These are phyloP conservation scores for Cherax destructor DNA, from an alignment of 1,140 invertebrate species.

Conservation along the genomic window DNA sequence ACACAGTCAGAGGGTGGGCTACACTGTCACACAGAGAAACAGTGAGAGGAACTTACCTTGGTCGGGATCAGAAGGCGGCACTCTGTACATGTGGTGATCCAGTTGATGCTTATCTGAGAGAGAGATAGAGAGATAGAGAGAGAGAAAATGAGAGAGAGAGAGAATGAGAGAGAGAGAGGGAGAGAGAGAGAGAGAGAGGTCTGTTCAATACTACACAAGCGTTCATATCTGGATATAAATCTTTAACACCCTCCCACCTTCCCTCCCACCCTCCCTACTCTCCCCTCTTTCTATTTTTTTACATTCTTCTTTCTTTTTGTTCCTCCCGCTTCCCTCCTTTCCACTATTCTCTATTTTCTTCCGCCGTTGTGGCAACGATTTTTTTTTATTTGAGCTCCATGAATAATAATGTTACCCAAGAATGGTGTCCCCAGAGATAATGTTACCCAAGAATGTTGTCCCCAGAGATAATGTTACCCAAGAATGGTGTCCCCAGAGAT, in stretches of 20 bases:
- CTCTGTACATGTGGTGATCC: constrained; percentile 5
- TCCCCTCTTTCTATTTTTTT: not conserved
- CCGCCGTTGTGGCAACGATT: too few species aligned
- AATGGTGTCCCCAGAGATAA: too few species aligned
- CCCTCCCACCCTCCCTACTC: not conserved
- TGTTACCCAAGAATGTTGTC: too few species aligned
- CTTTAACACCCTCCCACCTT: not conserved
- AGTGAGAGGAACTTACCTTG: not conserved
- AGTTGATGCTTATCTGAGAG: not conserved
- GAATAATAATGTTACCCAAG: too few species aligned
- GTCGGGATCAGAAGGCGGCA: not conserved
- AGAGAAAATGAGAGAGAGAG: not conserved
- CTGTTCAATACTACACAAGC: not conserved
- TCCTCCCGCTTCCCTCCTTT: not conserved
- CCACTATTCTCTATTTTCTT: not conserved
- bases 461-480: too few species aligned
- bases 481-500: too few species aligned
- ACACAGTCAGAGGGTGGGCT: not conserved
- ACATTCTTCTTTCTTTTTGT: too few species aligned
- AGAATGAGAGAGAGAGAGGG: not conserved
- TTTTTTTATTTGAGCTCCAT: too few species aligned
- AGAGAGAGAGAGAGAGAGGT: constrained; percentile 1
- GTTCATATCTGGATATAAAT: not conserved
- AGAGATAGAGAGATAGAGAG: not conserved
- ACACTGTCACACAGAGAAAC: not conserved